These are phyloP conservation scores for Trichosurus vulpecula DNA, from an alignment of 2,797 vertebrate species.

Conservation along the genomic window DNA sequence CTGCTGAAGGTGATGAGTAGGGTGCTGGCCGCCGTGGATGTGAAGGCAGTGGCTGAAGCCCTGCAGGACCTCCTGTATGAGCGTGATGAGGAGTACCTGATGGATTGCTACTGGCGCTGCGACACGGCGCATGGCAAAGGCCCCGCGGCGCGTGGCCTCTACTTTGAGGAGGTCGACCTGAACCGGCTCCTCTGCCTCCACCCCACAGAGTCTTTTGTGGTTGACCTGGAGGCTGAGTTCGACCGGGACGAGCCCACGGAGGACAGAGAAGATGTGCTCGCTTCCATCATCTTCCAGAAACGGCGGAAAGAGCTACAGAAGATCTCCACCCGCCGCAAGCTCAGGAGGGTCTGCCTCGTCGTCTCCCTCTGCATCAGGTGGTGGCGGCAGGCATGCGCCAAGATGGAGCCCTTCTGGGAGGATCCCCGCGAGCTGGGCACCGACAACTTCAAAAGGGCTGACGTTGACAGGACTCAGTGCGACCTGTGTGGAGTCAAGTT, in stretches of 20 bases:
- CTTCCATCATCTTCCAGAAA: constrained; percentile 81
- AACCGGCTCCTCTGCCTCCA: constrained; percentile 73
- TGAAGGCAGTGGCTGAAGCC: constrained; percentile 77
- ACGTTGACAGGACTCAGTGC: constrained; percentile 87
- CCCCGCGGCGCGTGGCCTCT: constrained; percentile 80
- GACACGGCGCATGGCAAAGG: constrained; percentile 76
- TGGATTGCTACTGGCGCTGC: constrained; percentile 87
- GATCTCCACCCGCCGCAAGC: constrained; percentile 78
- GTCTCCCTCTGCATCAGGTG: constrained; percentile 80
- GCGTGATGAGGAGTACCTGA: constrained; percentile 84
- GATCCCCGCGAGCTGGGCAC: constrained; percentile 75
- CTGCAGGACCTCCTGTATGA: constrained; percentile 83
- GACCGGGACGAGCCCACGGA: constrained; percentile 78
- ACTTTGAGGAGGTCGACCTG: constrained; percentile 79
- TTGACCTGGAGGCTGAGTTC: constrained; percentile 71
- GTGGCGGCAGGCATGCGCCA: constrained; percentile 77
- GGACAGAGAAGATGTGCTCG: constrained; percentile 82
- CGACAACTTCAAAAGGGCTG: constrained; percentile 84
- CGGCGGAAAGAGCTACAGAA: constrained; percentile 82
- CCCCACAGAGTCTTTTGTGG: constrained; percentile 45
- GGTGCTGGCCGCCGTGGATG: constrained; percentile 44
- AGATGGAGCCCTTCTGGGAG: constrained; percentile 36
- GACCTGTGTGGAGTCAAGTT: constrained; percentile 88
- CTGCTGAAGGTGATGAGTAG: constrained; percentile 76
- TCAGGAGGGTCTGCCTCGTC: constrained; percentile 74